Evolutionary conservation across 2,888 invertebrate genomes (phyloP).

Genomic region (Branchellion lobata): DNA sequence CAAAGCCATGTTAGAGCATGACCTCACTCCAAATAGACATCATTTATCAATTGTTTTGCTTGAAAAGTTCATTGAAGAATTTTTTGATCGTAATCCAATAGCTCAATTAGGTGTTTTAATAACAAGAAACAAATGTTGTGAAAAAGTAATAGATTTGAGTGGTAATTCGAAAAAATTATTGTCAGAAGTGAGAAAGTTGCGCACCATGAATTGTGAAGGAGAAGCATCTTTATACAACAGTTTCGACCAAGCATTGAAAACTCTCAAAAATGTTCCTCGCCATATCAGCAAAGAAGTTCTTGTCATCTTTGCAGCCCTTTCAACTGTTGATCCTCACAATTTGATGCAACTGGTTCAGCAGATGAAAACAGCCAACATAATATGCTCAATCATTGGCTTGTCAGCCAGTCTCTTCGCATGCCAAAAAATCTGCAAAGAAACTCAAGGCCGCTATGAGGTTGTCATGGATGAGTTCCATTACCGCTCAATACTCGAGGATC

Average conservation of each 20-base stretch:
- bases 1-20: constrained; percentile 88
- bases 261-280: constrained; percentile 75
- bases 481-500: constrained; percentile 64
- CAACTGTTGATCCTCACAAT: constrained; percentile 85
- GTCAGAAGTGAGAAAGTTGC: constrained; percentile 62
- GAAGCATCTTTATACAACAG: constrained; percentile 96
- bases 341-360: constrained; percentile 50
- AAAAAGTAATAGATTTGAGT: constrained; percentile 84
- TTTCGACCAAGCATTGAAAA: constrained; percentile 80
- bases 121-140: constrained; percentile 88
- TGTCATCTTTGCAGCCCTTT: constrained; percentile 85
- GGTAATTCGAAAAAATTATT: constrained; percentile 66
- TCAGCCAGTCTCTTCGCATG: constrained; percentile 93
- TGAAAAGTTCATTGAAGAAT: constrained; percentile 90
- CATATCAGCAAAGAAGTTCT: constrained; percentile 93
- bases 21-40: constrained; percentile 85
- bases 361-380: constrained; percentile 75
- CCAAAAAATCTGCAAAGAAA: constrained; percentile 79
- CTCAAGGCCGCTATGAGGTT: constrained; percentile 78
- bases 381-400: constrained; percentile 90
- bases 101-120: constrained; percentile 91
- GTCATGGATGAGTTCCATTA: constrained; percentile 80
- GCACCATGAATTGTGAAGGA: constrained; percentile 74
- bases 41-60: constrained; percentile 70
- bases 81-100: constrained; percentile 96